Conservation (phyloP, 2,888 invertebrate species). For the Dolichopus griseipennis region DNA sequence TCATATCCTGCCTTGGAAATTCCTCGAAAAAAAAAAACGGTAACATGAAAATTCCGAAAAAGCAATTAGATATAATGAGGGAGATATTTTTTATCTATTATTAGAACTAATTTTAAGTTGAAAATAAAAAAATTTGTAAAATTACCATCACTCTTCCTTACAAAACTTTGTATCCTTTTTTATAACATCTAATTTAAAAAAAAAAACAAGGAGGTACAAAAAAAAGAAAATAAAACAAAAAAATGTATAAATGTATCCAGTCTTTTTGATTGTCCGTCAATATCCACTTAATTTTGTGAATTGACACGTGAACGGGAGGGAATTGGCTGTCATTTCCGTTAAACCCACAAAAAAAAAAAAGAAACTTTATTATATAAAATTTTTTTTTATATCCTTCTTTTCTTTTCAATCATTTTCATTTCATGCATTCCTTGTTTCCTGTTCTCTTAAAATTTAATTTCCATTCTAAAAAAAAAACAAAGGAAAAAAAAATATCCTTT, state of each 20-base stretch:
- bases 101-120: not conserved
- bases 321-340: constrained; percentile 6
- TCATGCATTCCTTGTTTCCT: not conserved
- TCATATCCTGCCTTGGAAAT: no score
- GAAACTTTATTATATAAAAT: not conserved
- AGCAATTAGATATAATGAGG: not conserved
- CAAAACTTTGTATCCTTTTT: not conserved
- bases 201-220: not conserved
- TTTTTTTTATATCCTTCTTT: not conserved
- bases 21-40: no score
- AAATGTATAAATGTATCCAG: not conserved
- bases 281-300: constrained; percentile 6
- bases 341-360: not conserved
- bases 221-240: not conserved
- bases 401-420: not conserved
- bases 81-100: not conserved
- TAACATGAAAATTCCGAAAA: not conserved
- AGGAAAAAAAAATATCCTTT: not conserved
- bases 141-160: not conserved
- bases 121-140: not conserved
- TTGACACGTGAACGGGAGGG: constrained; percentile 6
- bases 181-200: not conserved
- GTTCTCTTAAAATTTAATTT: not conserved
- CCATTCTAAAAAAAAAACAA: not conserved
- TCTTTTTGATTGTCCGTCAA: not conserved